Evolutionary conservation across 2,113 vertebrate species (phyloP), one percentile per base, ranked within the genome.

Genomic region (Eira barbara): DNA sequence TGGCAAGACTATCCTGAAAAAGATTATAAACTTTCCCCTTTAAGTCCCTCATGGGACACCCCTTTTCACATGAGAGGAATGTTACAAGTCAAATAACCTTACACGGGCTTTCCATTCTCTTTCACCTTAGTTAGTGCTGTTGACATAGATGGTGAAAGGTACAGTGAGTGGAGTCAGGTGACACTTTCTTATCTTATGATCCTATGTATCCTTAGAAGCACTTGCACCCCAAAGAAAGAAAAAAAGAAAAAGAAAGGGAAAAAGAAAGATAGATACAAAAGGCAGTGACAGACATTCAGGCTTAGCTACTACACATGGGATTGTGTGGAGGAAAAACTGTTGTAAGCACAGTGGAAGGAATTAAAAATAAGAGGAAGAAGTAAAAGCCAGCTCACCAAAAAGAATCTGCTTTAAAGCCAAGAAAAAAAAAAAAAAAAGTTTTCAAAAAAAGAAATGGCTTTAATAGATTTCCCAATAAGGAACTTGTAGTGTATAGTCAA

Each of bases 361-460:
- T 87, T 39, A 91, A 93, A 91, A 81, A 61, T 73, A 31, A 73
- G 3, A 82, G 12, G 15, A 80, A 27, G 20, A 95, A 74, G 27
- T 25, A 9, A 82, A 65, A 91, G 27, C 1, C 1, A 87, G 17
- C 2, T 61, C 27, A 42, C 4, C 4, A 45, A 21, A 29, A 91
- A 74, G 1, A 67, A 93, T 92, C 95, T 29, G 0, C 47, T 80
- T 95, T 91, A 59, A 59, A 59, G 52, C 15, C 52, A 18, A 55
- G 52, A 7, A 65, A 31, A 63, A 55, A 84, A 74, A 55, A 84
- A 74, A 55, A 45, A 2, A 69, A 39, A 63, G 23, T 47, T 63
- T 52, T 52, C 49, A 52, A 13, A 27, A 25, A 76, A 61, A 52
- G 67, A 42, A 67, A 25, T 83, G 31, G 4, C 23, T 2, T 36